Percentiles rank a stretch among this genome's conserved stretches.
Conservation (phyloP, 2,797 vertebrate genomes). For the Menidia menidia region DNA sequence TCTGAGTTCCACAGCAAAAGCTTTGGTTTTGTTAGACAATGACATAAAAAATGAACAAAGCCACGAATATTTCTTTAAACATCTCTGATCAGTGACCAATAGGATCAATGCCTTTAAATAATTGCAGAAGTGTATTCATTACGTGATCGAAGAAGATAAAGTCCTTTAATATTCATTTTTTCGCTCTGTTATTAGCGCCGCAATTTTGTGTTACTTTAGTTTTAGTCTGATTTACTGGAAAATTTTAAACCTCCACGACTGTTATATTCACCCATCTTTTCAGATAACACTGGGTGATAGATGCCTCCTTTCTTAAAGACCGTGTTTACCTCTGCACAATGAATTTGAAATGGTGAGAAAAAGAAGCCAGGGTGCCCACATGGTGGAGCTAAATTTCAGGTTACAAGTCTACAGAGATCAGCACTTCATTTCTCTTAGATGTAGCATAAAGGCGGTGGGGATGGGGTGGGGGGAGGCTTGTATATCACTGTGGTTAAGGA, state of each 20-base stretch:
- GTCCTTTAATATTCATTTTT: no score
- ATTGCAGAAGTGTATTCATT: not conserved
- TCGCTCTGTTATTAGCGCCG: no score
- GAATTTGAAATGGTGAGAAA: not conserved
- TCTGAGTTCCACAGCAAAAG: not conserved
- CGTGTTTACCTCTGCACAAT: not conserved
- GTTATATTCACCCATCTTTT: not conserved
- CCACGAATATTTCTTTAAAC: not conserved
- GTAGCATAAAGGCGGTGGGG: not conserved
- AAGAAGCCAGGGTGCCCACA: slow-evolving; percentile 30
- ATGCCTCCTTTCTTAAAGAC: not conserved
- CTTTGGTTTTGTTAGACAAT: no score
- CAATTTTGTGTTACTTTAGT: not conserved
- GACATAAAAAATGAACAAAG: not conserved
- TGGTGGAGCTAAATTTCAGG: slow-evolving; percentile 66
- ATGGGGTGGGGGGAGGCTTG: no score
- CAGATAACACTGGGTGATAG: not conserved
- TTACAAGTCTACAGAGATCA: not conserved
- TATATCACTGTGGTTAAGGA: slow-evolving; percentile 45
- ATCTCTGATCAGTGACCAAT: not conserved
- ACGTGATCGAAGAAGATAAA: no score
- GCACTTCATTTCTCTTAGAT: slow-evolving; percentile 18
- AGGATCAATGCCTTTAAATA: not conserved
- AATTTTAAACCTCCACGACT: no score
- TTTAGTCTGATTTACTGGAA: not conserved